Percentiles rank a stretch among this genome's conserved stretches.
These are phyloP conservation scores for Epizoanthus rinbou DNA, from an alignment of 92 coral and sea anemone species.

Conservation along the genomic window DNA sequence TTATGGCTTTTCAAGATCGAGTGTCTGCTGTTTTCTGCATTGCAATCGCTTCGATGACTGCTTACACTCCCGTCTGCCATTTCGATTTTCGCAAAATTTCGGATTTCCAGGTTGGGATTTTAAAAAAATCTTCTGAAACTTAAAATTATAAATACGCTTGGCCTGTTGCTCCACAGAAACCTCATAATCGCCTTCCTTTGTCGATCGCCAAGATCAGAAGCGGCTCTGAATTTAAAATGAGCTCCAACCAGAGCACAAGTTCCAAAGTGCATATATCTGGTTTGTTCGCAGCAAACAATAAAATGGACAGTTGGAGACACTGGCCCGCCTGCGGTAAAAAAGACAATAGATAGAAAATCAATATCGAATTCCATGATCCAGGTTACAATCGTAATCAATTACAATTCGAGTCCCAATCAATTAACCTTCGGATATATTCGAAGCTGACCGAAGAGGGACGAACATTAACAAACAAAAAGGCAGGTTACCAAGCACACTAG, in stretches of 20 bases:
- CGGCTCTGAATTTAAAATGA: no score
- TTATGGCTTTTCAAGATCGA: neutral
- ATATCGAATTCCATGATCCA: no score
- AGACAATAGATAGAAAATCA: no score
- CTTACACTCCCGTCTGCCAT: conserved; percentile 14
- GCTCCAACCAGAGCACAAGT: neutral
- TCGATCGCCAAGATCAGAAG: no score
- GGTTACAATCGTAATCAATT: no score
- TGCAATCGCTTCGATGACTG: neutral
- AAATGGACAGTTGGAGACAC: conserved; percentile 23
- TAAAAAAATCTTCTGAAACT: neutral
- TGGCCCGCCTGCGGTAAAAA: conserved; percentile 12
- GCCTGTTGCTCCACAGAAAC: neutral
- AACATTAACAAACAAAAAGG: neutral
- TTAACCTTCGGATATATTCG: neutral
- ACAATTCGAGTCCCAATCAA: neutral
- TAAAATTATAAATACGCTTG: neutral
- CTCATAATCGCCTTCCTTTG: neutral
- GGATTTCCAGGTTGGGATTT: no score
- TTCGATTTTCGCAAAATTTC: no score
- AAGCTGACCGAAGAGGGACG: neutral
- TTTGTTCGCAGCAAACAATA: conserved; percentile 18
- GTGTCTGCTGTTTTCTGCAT: neutral
- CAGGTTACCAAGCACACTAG: conserved; percentile 16
- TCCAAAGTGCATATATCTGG: conserved; percentile 21